Evolutionary conservation across 2,888 invertebrate species (phyloP).

Genomic region (Erebia epiphron): DNA sequence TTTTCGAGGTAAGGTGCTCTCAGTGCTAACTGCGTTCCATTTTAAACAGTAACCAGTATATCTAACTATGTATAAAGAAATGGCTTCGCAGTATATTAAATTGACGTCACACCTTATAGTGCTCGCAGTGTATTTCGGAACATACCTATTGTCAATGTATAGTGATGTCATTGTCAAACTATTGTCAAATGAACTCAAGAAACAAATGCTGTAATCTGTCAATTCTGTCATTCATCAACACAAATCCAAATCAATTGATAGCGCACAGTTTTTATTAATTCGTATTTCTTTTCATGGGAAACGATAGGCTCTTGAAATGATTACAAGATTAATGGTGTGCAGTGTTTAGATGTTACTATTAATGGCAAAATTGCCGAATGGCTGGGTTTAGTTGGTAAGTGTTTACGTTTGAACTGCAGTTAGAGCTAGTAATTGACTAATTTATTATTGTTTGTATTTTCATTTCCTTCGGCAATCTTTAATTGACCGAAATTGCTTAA

Average conservation of each 20-base stretch:
- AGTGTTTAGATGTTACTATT: constrained; percentile 64
- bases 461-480: constrained; percentile 53
- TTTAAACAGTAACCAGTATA: too few relatives aligned
- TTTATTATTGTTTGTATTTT: constrained; percentile 60
- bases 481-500: constrained; percentile 42
- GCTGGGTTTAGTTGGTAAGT: constrained; percentile 83
- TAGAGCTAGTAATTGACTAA: constrained; percentile 53
- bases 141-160: too few relatives aligned
- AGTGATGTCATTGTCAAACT: too few relatives aligned
- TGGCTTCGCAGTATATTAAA: too few relatives aligned
- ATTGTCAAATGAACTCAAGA: background rate
- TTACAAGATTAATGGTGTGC: constrained; percentile 48
- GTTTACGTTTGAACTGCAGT: constrained; percentile 41
- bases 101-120: too few relatives aligned
- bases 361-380: constrained; percentile 82
- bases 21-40: too few relatives aligned
- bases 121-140: too few relatives aligned
- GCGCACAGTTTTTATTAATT: constrained; percentile 40
- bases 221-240: background rate
- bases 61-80: too few relatives aligned
- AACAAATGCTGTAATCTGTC: background rate
- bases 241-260: constrained; percentile 35
- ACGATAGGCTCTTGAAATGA: constrained; percentile 51
- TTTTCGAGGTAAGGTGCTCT: too few relatives aligned
- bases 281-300: constrained; percentile 42